Base-by-base conservation (phyloP, 2,797 vertebrate genomes). In the Argyrosomus regius region DNA sequence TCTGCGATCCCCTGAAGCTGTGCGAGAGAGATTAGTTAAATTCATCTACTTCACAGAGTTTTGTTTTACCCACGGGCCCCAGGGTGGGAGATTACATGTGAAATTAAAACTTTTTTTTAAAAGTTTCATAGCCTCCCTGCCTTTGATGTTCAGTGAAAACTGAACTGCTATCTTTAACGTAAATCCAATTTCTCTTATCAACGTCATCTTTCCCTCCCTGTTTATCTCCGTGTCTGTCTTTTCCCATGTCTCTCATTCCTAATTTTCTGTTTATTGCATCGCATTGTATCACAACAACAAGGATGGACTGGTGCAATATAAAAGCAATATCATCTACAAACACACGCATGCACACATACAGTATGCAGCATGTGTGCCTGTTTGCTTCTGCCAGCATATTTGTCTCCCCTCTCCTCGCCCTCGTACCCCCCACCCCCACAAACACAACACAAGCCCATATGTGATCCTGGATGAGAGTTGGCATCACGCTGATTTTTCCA, bases 51-150 rank as follows among this genome's bases (percentile, higher is more conserved):
- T 92, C 88, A 85, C 77, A 88, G 85, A 87, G 80, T 91, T 92
- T 90, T 89, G 90, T 92, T 93, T 91, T 91, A 93, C 86, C 91
- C 91, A 93, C 7, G 28, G 52, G 91, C 91, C 89, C 65, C 68
- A 3, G 91, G 90, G 77, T 69, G 71, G 76, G 72, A 86, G 91
- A 92, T 91, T 91, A 91, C 80, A 90, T 71, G 31, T 69, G 66
- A 93, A 93, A 89, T 87, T 80, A 89, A 39, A 88, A 84, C 87
- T 86, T 75, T 80, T 74, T 66, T 78, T 46, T 69, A 16, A 75
- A 89, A 87, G 73, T 90, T 87, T 76, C 50, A 75, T 82, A 73
- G 57, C 80, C 87, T 72, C 46, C 73, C 31, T 17, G 61, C 31
- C 86, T 94, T 92, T 92, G 91, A 92, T 88, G 90, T 74, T 86